phyloP scores from a whole-genome alignment of 2,113 vertebrate genomes.

The Seriola aureovittata region DNA sequence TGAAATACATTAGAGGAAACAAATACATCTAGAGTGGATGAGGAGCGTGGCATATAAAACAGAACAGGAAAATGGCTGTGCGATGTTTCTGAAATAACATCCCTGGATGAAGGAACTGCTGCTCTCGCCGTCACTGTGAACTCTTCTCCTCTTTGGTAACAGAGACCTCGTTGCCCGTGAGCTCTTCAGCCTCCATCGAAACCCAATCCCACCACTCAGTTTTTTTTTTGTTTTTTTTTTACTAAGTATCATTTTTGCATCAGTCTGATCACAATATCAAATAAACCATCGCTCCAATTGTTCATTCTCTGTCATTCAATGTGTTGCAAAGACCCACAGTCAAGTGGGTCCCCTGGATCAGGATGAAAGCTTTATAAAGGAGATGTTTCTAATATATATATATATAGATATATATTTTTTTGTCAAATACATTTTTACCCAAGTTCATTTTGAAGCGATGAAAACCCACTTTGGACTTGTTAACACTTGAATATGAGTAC shows the following conservation, averaged over 20 bases:
- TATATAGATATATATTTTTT: slow-evolving; percentile 40
- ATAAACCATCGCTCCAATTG: background rate
- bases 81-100: slow-evolving; percentile 57
- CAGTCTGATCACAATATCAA: background rate
- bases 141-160: slow-evolving; percentile 41
- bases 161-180: slow-evolving; percentile 17
- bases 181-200: slow-evolving; percentile 44
- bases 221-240: background rate
- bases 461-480: slow-evolving; percentile 68
- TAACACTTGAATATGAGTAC: slow-evolving; percentile 75
- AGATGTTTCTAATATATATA: slow-evolving; percentile 63
- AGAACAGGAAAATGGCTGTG: slow-evolving; percentile 43
- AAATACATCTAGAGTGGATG: slow-evolving; percentile 70
- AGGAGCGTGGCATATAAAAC: slow-evolving; percentile 49
- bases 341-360: slow-evolving; percentile 19
- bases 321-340: slow-evolving; percentile 27
- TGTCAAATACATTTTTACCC: slow-evolving; percentile 63
- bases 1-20: slow-evolving; percentile 74
- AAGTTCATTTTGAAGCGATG: slow-evolving; percentile 70
- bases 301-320: slow-evolving; percentile 39
- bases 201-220: background rate
- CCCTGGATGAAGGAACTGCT: slow-evolving; percentile 50
- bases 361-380: slow-evolving; percentile 56
- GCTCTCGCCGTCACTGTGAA: slow-evolving; percentile 24
- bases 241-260: slow-evolving; percentile 13